Evolutionary conservation across 1,140 invertebrate genomes (phyloP).

Genomic region (Lordiphosa mommai): DNA sequence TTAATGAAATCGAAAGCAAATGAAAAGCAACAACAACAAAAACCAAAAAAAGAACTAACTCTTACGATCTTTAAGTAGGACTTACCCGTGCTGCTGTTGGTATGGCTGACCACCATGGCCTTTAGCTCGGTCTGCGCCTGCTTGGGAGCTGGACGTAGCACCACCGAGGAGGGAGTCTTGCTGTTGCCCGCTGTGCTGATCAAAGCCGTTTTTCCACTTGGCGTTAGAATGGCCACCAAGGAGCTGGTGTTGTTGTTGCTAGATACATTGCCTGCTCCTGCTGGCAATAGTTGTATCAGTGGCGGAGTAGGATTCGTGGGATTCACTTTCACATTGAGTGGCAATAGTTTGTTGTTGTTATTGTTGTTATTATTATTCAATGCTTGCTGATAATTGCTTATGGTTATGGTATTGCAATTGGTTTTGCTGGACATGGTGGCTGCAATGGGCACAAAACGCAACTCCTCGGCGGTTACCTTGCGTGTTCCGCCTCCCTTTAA

Average conservation of each 20-base stretch:
- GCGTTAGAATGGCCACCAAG: slow-evolving; percentile 37
- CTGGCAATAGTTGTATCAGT: slow-evolving; percentile 42
- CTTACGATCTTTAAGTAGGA: too few relatives aligned
- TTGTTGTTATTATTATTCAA: slow-evolving; percentile 10
- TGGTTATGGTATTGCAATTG: slow-evolving; percentile 39
- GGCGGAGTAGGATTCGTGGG: slow-evolving; percentile 3
- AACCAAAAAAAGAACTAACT: background rate
- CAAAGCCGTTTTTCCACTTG: slow-evolving; percentile 13
- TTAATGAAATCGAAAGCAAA: slow-evolving; percentile 15
- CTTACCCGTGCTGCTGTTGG: background rate
- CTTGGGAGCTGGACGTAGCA: slow-evolving; percentile 15
- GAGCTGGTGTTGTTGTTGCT: slow-evolving; percentile 19
- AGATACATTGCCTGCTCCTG: slow-evolving; percentile 7
- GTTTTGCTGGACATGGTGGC: slow-evolving; percentile 27
- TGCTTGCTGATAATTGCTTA: slow-evolving; percentile 19
- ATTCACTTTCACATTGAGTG: slow-evolving; percentile 19
- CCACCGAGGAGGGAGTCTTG: slow-evolving; percentile 16
- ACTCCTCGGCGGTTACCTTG: slow-evolving; percentile 30
- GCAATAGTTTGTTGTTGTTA: slow-evolving; percentile 36
- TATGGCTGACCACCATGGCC: background rate
- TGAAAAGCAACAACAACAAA: slow-evolving; percentile 15
- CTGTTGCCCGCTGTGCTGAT: background rate
- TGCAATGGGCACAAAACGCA: slow-evolving; percentile 51
- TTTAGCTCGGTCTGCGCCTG: too few relatives aligned
- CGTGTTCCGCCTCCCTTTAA: slow-evolving; percentile 19